Conservation (phyloP, 2,888 invertebrate species). For the Aphidius colemani region DNA sequence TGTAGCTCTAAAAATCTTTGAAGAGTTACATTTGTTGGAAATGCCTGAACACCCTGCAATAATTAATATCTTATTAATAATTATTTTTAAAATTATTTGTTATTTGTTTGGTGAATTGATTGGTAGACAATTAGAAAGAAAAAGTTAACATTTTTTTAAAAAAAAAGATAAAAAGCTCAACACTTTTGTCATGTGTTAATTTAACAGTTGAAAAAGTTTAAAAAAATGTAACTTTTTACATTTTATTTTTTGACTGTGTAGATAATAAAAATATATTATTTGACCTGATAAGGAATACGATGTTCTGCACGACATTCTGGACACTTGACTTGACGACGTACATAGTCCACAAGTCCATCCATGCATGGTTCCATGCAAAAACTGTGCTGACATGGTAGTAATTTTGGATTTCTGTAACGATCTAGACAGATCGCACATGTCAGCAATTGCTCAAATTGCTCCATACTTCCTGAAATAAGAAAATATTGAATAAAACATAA, state of each 20-base stretch:
- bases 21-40: conserved; percentile 94
- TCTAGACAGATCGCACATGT: conserved; percentile 99
- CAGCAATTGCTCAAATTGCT: conserved; percentile 95
- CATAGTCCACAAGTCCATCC: conserved; percentile 95
- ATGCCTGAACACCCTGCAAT: conserved; percentile 71
- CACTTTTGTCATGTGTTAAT: too few species aligned
- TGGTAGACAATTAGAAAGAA: neutral
- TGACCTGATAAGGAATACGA: conserved; percentile 91
- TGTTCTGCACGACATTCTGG: conserved; percentile 98
- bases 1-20: conserved; percentile 93
- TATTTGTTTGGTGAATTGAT: neutral
- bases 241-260: conserved; percentile 26
- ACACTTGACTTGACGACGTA: conserved; percentile 93
- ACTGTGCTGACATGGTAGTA: conserved; percentile 99
- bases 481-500: conserved; percentile 15
- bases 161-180: too few species aligned
- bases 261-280: conserved; percentile 56
- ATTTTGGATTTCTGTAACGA: conserved; percentile 95
- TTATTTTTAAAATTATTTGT: neutral
- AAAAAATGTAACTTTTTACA: too few species aligned
- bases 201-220: too few species aligned
- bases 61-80: conserved; percentile 6
- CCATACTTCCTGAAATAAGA: conserved; percentile 68
- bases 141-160: too few species aligned
- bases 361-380: conserved; percentile 99